Evolutionary conservation across 2,113 vertebrate genomes (phyloP), one percentile per base, ranked within the genome.

Genomic region (Dicaeum eximium): DNA sequence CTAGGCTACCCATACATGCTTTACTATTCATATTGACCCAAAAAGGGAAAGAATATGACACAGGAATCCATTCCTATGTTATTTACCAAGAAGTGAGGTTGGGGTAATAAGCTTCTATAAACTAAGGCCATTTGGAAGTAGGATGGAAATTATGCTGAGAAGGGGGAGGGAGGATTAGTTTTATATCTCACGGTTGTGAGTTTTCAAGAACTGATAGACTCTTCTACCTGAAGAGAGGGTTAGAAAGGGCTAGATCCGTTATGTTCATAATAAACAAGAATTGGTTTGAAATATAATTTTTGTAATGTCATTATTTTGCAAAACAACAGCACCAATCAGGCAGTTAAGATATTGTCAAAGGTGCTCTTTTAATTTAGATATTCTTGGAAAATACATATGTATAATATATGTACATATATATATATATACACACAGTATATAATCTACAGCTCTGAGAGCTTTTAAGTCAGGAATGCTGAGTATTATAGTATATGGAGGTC

Each of bases 401-500:
- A 97, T 98, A 97, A 97, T 98, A 98, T 96, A 97, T 97, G 98
- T 96, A 98, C 98, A 98, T 97, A 96, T 98, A 97, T 97, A 98
- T 97, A 98, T 98, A 98, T 97, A 98, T 96, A 97, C 95, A 97
- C 97, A 98, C 98, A 98, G 97, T 98, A 98, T 98, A 98, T 98
- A 98, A 98, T 97, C 98, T 98, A 98, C 97, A 97, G 96, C 98
- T 98, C 98, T 98, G 97, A 98, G 98, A 98, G 98, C 98, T 98
- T 95, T 96, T 97, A 97, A 97, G 97, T 98, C 98, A 98, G 97
- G 98, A 98, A 98, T 98, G 98, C 98, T 95, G 97, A 98, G 97
- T 98, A 98, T 98, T 98, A 97, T 97, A 98, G 97, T 98, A 94
- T 98, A 97, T 97, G 97, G 96, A 98, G 96, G 95, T 98, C 98